Conservation (phyloP, 2,888 invertebrate species). For the Trissoscelio sp. region DNA sequence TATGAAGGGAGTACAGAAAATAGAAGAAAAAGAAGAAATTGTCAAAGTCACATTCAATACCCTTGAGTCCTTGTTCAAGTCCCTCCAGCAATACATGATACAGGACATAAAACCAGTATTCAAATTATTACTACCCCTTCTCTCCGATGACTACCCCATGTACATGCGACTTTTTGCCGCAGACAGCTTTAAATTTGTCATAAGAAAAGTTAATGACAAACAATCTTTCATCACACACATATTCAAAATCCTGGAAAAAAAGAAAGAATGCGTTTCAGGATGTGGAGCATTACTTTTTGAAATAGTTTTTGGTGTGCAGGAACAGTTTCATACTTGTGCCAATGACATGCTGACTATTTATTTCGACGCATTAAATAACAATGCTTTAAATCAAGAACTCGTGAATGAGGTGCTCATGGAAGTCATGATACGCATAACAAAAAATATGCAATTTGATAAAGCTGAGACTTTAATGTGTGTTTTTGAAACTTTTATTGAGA, state of each 20-base stretch:
- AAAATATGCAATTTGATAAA: slow-evolving; percentile 87
- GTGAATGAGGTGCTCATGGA: slow-evolving; percentile 88
- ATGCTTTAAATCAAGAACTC: slow-evolving; percentile 83
- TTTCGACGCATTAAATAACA: slow-evolving; percentile 86
- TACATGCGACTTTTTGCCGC: slow-evolving; percentile 97
- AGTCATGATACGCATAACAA: slow-evolving; percentile 87
- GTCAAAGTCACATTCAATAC: too few species aligned
- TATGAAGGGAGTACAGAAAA: too few species aligned
- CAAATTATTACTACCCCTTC: slow-evolving; percentile 88
- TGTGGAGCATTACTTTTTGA: slow-evolving; percentile 95
- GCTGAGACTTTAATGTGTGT: slow-evolving; percentile 88
- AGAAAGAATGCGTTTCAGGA: slow-evolving; percentile 89
- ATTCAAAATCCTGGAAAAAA: slow-evolving; percentile 87
- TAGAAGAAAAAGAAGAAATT: too few species aligned
- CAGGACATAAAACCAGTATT: slow-evolving; percentile 91
- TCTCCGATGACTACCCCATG: slow-evolving; percentile 90
- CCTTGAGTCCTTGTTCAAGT: slow-evolving; percentile 94
- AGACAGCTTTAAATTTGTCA: slow-evolving; percentile 97
- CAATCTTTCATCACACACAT: slow-evolving; percentile 89
- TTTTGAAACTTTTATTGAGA: slow-evolving; percentile 81
- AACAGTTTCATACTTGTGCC: slow-evolving; percentile 93
- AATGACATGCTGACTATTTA: slow-evolving; percentile 88
- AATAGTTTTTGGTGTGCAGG: slow-evolving; percentile 92
- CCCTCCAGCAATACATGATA: slow-evolving; percentile 92
- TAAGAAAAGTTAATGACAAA: slow-evolving; percentile 93